Conservation (phyloP, 1,140 invertebrate genomes). For the Caenorhabditis remanei region DNA sequence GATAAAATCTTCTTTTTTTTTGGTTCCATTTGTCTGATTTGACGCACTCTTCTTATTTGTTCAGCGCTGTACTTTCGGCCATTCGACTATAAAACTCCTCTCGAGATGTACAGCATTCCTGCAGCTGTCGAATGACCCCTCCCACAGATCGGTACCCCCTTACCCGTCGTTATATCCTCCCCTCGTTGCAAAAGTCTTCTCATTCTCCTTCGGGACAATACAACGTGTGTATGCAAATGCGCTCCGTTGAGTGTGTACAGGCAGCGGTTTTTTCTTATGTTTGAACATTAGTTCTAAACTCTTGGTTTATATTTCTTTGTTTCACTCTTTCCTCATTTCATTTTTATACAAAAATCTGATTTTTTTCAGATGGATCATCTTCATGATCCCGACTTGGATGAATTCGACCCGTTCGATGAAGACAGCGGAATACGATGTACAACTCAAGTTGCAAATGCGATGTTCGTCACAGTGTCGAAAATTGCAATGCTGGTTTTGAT, state of each 20-base stretch:
- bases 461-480: neutral
- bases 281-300: neutral
- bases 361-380: conserved; percentile 9
- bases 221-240: neutral
- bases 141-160: neutral
- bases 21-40: conserved; percentile 4
- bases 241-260: neutral
- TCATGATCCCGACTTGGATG: neutral
- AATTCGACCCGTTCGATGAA: neutral
- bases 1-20: neutral
- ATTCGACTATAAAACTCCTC: conserved; percentile 9
- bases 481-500: neutral
- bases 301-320: neutral
- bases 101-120: neutral
- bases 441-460: neutral
- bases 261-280: neutral
- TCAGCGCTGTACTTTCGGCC: neutral
- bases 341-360: too few relatives aligned
- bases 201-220: too few relatives aligned
- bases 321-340: neutral
- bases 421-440: neutral
- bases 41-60: neutral
- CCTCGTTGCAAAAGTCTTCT: too few relatives aligned
- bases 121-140: neutral
- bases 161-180: neutral